Evolutionary conservation across 2,888 invertebrate species (phyloP).

Genomic region (Ectemnius continuus): DNA sequence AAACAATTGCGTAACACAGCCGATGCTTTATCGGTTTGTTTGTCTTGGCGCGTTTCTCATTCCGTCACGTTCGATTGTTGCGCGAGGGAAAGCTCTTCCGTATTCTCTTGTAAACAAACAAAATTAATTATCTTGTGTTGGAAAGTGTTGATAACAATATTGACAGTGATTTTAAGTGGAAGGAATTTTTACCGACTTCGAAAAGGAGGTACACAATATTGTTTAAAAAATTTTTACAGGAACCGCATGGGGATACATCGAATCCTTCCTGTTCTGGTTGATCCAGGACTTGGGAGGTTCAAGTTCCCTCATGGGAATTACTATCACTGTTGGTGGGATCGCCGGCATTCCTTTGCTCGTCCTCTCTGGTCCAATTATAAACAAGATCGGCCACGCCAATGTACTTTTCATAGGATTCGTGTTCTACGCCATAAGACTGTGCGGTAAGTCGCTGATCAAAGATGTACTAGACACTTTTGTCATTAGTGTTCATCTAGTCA

Average conservation of each 20-base stretch:
- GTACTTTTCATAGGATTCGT: conserved; percentile 88
- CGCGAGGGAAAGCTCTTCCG: neutral
- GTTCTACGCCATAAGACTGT: conserved; percentile 85
- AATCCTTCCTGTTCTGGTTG: conserved; percentile 90
- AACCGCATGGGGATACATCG: conserved; percentile 90
- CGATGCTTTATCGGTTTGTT: too few relatives aligned
- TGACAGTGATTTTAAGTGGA: neutral
- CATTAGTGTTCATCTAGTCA: conserved; percentile 32
- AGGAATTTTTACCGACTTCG: too few relatives aligned
- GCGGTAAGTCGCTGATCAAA: conserved; percentile 79
- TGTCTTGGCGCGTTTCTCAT: too few relatives aligned
- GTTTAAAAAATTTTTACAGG: conserved; percentile 81
- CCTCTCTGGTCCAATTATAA: conserved; percentile 87
- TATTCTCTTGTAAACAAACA: too few relatives aligned
- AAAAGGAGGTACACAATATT: too few relatives aligned
- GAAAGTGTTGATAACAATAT: too few relatives aligned
- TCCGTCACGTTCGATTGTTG: neutral
- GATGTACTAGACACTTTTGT: neutral
- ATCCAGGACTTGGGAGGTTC: conserved; percentile 88
- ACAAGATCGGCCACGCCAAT: conserved; percentile 86
- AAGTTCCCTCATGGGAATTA: conserved; percentile 88
- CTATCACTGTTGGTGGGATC: conserved; percentile 88
- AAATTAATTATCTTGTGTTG: too few relatives aligned
- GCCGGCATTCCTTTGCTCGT: conserved; percentile 87
- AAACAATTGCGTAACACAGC: too few relatives aligned